phyloP scores from a whole-genome alignment of 92 coral and sea anemone species.

The Epizoanthus ramosus region DNA sequence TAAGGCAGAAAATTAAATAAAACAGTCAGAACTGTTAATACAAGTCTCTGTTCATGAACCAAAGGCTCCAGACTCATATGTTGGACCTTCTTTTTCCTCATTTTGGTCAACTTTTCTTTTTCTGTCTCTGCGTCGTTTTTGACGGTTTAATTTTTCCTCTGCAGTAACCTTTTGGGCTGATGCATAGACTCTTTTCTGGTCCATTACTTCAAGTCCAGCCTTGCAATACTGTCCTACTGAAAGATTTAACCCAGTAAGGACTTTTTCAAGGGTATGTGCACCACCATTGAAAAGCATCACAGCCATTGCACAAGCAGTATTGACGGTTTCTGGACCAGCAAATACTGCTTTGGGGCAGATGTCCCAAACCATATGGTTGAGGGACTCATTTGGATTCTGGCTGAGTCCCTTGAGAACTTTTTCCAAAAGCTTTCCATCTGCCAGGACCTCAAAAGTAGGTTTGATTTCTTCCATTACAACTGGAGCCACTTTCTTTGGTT shows the following conservation, averaged over 20 bases:
- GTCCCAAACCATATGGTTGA: too few relatives aligned
- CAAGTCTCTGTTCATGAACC: constrained; percentile 21
- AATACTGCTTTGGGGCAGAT: too few relatives aligned
- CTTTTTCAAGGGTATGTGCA: constrained; percentile 26
- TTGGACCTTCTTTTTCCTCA: constrained; percentile 55
- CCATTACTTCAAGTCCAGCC: constrained; percentile 42
- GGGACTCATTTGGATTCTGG: too few relatives aligned
- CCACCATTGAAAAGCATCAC: constrained; percentile 45
- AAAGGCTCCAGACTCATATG: constrained; percentile 56
- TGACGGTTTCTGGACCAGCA: too few relatives aligned
- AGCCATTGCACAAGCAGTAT: constrained; percentile 46
- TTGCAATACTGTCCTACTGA: constrained; percentile 45
- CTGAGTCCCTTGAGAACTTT: too few relatives aligned
- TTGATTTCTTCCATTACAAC: too few relatives aligned
- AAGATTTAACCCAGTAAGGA: constrained; percentile 30
- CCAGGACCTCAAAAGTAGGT: too few relatives aligned
- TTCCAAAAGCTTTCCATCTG: too few relatives aligned
- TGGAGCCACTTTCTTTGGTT: too few relatives aligned
- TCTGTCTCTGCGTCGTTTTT: constrained; percentile 44
- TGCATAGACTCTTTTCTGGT: constrained; percentile 51
- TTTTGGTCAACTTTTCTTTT: constrained; percentile 36
- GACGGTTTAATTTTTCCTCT: constrained; percentile 45
- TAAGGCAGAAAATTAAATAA: too few relatives aligned
- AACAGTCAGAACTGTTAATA: too few relatives aligned
- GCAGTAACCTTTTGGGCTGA: constrained; percentile 43